Base-by-base conservation (phyloP, 1,140 invertebrate genomes). In the Listronotus oregonensis region DNA sequence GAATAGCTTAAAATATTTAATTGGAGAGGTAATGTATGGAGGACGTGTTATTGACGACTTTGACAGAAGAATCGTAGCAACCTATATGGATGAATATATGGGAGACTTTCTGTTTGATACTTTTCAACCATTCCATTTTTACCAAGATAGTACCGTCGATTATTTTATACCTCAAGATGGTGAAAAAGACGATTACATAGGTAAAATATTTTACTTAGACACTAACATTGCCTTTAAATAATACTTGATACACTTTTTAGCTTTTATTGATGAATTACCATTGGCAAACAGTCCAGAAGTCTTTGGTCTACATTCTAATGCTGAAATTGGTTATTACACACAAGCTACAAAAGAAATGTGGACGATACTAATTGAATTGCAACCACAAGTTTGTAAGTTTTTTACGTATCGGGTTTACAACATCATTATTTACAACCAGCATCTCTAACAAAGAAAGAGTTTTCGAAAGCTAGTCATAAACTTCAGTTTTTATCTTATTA, bases 11-110 rank as follows among this genome's bases (percentile, higher is more conserved):
- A 95, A 95, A 75, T 96, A 95, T 79, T 80, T 96, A 3, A 94
- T 96, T 75, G 93, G 93, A 64, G 93, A 96, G 80, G 91, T 96
- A 6, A 95, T 96, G 91, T 96, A 97, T 76, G 94, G 94, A 14
- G 94, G 94, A 18, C 84, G 92, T 66, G 91, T 96, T 14, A 95
- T 95, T 66, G 93, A 96, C 74, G 86, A 90, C 74, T 96, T 90
- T 81, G 94, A 96, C 78, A 84, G 93, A 21, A 84, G 93, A 63
- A 88, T 95, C 6, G 88, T 94, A 1, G 84, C 87, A 61, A 92
- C 89, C 0, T 96, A 96, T 76, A 94, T 96, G 90, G 86, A 95
- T 75, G 93, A 96, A 78, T 97, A 96, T 76, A 90, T 96, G 84
- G 94, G 94, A 0, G 93, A 96, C 73, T 96, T 96, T 77, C 81